Evolutionary conservation across 2,888 invertebrate genomes (phyloP).

Genomic region (Spisula subtruncata): DNA sequence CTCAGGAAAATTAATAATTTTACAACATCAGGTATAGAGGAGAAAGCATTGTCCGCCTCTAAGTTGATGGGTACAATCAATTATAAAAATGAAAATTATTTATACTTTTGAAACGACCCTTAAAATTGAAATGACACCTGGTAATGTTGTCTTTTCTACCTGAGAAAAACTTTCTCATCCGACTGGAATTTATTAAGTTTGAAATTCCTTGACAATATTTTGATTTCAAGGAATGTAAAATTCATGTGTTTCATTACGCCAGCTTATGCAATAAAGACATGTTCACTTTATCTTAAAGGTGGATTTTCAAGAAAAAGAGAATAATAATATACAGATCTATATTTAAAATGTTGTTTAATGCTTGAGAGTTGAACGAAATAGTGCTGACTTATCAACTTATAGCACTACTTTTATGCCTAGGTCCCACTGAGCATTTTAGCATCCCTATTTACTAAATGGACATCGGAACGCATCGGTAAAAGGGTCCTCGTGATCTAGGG

Average conservation of each 20-base stretch:
- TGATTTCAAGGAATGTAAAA: slow-evolving; percentile 8
- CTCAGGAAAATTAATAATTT: too few relatives aligned
- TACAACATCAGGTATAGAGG: too few relatives aligned
- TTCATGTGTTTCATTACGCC: background rate
- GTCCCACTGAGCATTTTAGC: too few relatives aligned
- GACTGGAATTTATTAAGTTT: slow-evolving; percentile 21
- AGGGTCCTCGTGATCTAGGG: too few relatives aligned
- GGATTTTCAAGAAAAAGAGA: background rate
- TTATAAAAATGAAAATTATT: background rate
- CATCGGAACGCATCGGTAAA: too few relatives aligned
- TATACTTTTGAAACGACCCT: background rate
- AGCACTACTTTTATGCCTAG: too few relatives aligned
- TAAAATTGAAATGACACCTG: background rate
- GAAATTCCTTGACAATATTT: slow-evolving; percentile 15
- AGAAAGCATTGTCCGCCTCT: background rate
- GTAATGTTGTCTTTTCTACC: slow-evolving; percentile 5
- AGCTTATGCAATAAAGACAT: slow-evolving; percentile 15
- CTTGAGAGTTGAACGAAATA: too few relatives aligned
- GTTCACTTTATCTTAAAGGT: background rate
- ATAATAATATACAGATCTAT: too few relatives aligned
- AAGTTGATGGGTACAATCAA: background rate
- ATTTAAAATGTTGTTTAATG: too few relatives aligned
- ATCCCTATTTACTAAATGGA: too few relatives aligned
- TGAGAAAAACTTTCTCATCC: background rate
- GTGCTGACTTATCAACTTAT: too few relatives aligned